These are phyloP conservation scores for Chlorospingus semifuscus DNA, from an alignment of 2,797 vertebrate species.

Conservation along the genomic window DNA sequence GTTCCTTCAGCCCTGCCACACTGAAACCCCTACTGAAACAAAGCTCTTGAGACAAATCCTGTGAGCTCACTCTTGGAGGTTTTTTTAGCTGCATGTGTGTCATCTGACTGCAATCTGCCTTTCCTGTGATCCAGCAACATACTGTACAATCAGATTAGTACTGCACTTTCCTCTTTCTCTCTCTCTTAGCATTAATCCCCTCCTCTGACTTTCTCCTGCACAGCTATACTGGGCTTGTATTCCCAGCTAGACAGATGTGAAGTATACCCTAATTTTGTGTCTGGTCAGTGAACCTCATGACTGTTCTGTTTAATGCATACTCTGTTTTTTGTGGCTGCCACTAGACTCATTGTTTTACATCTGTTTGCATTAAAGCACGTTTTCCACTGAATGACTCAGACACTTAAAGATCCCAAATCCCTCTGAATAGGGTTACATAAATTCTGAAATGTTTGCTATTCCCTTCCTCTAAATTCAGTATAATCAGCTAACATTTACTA, in stretches of 20 bases:
- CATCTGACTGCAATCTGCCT: background rate
- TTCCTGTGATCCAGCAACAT: background rate
- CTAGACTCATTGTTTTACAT: conserved; percentile 45
- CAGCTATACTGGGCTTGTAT: background rate
- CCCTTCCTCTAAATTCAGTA: background rate
- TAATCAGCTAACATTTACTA: background rate
- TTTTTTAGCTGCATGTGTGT: background rate
- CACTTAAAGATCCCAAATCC: conserved; percentile 39
- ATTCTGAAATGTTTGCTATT: conserved; percentile 39
- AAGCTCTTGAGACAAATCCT: background rate
- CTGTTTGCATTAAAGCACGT: conserved; percentile 30
- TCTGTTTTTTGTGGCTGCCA: background rate
- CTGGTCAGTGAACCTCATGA: conserved; percentile 11
- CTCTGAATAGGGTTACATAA: conserved; percentile 20
- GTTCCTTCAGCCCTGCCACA: background rate
- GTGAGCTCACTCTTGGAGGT: background rate
- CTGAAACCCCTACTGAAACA: background rate
- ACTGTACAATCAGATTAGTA: background rate
- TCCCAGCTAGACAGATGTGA: background rate
- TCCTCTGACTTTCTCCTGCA: background rate
- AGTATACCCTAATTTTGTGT: conserved; percentile 1
- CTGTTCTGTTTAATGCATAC: background rate
- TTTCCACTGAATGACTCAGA: conserved; percentile 43
- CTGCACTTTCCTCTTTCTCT: background rate
- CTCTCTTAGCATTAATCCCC: background rate